Conservation (phyloP, 1,140 invertebrate genomes). For the Ooceraea biroi region DNA sequence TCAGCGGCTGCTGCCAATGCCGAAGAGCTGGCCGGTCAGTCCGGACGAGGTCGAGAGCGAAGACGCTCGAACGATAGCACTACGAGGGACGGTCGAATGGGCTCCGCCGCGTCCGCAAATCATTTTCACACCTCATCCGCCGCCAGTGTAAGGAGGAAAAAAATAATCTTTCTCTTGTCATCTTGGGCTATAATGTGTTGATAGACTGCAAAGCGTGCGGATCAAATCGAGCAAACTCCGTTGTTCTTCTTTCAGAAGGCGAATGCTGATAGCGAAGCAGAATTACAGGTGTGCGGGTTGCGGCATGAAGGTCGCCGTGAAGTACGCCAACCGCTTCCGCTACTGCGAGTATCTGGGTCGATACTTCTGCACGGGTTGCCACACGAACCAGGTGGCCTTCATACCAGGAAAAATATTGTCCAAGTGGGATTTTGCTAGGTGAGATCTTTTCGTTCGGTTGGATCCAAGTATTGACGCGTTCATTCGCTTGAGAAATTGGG, state of each 20-base stretch:
- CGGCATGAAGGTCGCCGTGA: constrained; percentile 92
- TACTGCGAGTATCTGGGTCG: constrained; percentile 95
- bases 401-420: constrained; percentile 91
- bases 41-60: constrained; percentile 87
- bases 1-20: constrained; percentile 92
- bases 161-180: background rate
- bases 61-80: constrained; percentile 85
- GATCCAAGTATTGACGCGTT: background rate
- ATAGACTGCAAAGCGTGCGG: no score
- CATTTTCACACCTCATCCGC: constrained; percentile 92
- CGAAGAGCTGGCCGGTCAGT: constrained; percentile 90
- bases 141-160: constrained; percentile 88
- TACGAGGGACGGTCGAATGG: constrained; percentile 93
- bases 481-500: background rate
- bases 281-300: constrained; percentile 95
- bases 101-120: constrained; percentile 94
- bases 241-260: constrained; percentile 87
- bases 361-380: constrained; percentile 96
- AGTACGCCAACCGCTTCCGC: constrained; percentile 90
- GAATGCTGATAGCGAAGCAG: constrained; percentile 90
- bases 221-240: background rate
- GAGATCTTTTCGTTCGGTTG: constrained; percentile 46
- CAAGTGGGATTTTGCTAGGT: constrained; percentile 88
- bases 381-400: constrained; percentile 91
- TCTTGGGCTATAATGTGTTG: no score